Conservation (phyloP, 92 coral and sea anemone genomes). For the Umimayanthus chanpuru region DNA sequence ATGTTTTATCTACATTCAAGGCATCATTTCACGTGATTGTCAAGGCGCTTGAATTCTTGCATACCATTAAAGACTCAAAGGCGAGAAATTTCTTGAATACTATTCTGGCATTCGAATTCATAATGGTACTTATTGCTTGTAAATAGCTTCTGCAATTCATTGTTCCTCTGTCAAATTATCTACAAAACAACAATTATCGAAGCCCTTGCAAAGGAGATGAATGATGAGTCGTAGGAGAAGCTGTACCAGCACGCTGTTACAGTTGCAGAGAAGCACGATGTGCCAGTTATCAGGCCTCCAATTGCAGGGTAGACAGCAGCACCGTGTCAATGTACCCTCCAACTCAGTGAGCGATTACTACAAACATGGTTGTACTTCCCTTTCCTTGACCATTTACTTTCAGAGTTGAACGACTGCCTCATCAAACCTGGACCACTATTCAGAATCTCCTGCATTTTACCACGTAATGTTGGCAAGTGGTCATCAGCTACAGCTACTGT, state of each 20-base stretch:
- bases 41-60: conserved; percentile 41
- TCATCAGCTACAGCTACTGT: conserved; percentile 36
- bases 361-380: conserved; percentile 25
- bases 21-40: conserved; percentile 37
- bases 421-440: conserved; percentile 36
- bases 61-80: conserved; percentile 29
- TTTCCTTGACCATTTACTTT: conserved; percentile 36
- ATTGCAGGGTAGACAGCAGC: conserved; percentile 42
- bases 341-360: conserved; percentile 40
- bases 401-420: conserved; percentile 34
- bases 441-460: conserved; percentile 36
- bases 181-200: conserved; percentile 28
- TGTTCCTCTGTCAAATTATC: conserved; percentile 41
- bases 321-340: conserved; percentile 30
- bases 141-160: conserved; percentile 36
- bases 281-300: conserved; percentile 34
- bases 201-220: conserved; percentile 36
- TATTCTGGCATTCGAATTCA: conserved; percentile 35
- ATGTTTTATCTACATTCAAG: conserved; percentile 41
- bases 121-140: conserved; percentile 43
- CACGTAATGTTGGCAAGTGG: conserved; percentile 38
- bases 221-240: conserved; percentile 28
- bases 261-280: conserved; percentile 38
- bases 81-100: conserved; percentile 40
- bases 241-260: conserved; percentile 37